A percentile compares a stretch with the other conserved stretches of the same genome.
phyloP scores from a whole-genome alignment of 1,140 invertebrate genomes.

The Acromyrmex heyeri region DNA sequence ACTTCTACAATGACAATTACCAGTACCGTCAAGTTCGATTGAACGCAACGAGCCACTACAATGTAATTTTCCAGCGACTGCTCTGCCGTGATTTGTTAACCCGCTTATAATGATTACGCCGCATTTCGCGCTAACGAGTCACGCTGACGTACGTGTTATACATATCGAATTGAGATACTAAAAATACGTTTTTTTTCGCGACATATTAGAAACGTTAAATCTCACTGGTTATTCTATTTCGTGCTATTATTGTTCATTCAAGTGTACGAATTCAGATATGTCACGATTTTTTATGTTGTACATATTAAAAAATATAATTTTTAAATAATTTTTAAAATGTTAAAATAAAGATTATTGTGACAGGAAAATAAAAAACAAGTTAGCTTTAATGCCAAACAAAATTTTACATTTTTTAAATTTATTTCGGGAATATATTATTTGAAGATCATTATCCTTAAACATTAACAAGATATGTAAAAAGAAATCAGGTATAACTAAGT shows the following conservation, averaged over 20 bases:
- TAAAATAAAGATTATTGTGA: neutral
- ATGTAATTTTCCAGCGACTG: conserved; percentile 75
- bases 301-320: neutral
- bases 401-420: neutral
- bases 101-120: conserved; percentile 73
- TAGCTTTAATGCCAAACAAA: neutral
- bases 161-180: conserved; percentile 11
- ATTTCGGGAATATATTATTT: neutral
- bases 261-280: neutral
- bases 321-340: too few species aligned
- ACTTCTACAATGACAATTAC: conserved; percentile 43
- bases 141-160: conserved; percentile 1
- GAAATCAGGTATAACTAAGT: neutral
- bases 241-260: neutral
- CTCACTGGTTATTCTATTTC: neutral
- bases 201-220: conserved; percentile 4
- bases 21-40: conserved; percentile 65
- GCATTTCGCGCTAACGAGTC: conserved; percentile 58
- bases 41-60: conserved; percentile 69
- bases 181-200: neutral
- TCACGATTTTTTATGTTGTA: neutral
- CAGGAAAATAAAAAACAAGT: conserved; percentile 15
- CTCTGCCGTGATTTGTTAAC: conserved; percentile 70
- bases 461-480: neutral
- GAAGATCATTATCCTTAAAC: neutral